Conservation (phyloP, 2,113 vertebrate species). For the Plecturocebus donacophilus region DNA sequence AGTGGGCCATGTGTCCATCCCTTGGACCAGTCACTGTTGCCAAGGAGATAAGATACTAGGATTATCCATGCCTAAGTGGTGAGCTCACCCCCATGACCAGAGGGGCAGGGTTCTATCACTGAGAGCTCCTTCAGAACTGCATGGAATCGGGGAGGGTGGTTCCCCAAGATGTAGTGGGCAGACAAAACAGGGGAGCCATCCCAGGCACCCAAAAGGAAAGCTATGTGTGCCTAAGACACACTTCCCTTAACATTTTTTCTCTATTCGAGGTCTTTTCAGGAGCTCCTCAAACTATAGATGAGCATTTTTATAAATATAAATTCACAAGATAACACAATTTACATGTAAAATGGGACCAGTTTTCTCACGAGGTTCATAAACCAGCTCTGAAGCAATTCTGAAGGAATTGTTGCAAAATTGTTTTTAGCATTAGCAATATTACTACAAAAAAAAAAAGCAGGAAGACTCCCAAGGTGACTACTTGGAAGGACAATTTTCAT, state of each 20-base stretch:
- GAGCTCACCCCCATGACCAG: neutral
- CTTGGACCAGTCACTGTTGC: neutral
- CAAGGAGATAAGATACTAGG: neutral
- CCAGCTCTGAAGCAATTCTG: slow-evolving; percentile 63
- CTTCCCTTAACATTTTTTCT: neutral
- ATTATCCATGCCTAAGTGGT: neutral
- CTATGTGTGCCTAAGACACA: neutral
- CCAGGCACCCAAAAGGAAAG: neutral
- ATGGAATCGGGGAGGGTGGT: neutral
- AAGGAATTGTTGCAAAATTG: slow-evolving; percentile 67
- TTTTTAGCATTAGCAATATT: slow-evolving; percentile 62
- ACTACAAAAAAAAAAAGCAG: slow-evolving; percentile 12
- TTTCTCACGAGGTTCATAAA: slow-evolving; percentile 66
- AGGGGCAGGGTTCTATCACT: neutral
- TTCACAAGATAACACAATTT: slow-evolving; percentile 73
- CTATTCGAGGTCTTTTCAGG: slow-evolving; percentile 38
- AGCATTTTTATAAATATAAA: slow-evolving; percentile 63
- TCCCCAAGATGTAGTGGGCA: neutral
- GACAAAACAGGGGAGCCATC: neutral
- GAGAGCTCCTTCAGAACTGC: neutral
- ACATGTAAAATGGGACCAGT: slow-evolving; percentile 68
- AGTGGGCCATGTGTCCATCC: neutral
- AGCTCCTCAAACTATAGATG: slow-evolving; percentile 63
- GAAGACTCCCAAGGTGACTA: slow-evolving; percentile 56
- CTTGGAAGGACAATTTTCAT: slow-evolving; percentile 52